These are phyloP conservation scores for Fregetta grallaria DNA, from an alignment of 2,113 vertebrate species.

Conservation along the genomic window DNA sequence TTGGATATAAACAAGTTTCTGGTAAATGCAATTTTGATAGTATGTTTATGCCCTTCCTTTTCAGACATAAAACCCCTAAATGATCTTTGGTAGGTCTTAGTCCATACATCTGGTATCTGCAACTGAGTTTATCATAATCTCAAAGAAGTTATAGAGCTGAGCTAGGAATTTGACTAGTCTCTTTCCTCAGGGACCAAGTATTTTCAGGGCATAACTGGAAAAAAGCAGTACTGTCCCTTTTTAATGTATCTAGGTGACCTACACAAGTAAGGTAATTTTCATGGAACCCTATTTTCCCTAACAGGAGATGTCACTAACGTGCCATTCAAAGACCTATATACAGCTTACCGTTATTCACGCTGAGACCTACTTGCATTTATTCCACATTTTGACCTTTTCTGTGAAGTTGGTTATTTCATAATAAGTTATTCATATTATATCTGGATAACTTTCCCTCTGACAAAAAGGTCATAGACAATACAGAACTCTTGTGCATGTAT, in stretches of 20 bases:
- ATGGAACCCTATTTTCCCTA: not conserved
- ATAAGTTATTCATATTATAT: slow-evolving; percentile 5
- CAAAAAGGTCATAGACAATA: not conserved
- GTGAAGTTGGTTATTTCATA: slow-evolving; percentile 15
- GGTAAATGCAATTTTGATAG: not conserved
- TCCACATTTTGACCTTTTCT: slow-evolving; percentile 25
- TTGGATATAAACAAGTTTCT: not conserved
- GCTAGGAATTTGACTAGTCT: not conserved
- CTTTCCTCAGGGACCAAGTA: not conserved
- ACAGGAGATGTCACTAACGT: not conserved
- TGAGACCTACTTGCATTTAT: not conserved
- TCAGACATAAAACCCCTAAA: not conserved
- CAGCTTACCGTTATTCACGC: not conserved
- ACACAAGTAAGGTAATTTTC: not conserved
- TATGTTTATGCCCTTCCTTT: not conserved
- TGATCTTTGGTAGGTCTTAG: not conserved
- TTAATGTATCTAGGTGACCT: not conserved
- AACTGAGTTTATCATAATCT: not conserved
- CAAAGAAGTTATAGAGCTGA: not conserved
- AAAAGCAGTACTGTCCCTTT: not conserved
- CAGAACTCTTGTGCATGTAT: not conserved
- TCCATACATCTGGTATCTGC: not conserved
- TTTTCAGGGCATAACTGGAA: not conserved
- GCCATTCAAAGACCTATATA: not conserved
- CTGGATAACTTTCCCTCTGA: not conserved